phyloP scores from a whole-genome alignment of 2,888 invertebrate genomes.

The Epinotia nisella region DNA sequence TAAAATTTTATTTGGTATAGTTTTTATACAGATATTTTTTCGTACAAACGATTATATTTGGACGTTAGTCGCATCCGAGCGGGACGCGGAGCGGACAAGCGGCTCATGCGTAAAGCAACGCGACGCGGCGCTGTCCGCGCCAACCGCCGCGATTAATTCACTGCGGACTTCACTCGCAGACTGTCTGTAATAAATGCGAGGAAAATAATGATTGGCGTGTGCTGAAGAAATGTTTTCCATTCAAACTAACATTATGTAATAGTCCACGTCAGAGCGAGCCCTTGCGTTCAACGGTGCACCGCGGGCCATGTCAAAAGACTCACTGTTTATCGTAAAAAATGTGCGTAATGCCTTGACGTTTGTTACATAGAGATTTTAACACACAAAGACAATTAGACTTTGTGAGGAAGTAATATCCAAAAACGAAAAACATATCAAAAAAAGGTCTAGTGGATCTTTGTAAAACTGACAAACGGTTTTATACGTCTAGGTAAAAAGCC shows the following conservation, averaged over 20 bases:
- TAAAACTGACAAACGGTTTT: no score
- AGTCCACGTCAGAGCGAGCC: background rate
- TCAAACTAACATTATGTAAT: background rate
- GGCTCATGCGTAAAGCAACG: slow-evolving; percentile 29
- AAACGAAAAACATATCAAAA: no score
- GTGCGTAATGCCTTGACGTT: no score
- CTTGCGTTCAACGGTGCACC: background rate
- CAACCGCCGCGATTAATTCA: slow-evolving; percentile 32
- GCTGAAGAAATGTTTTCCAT: background rate
- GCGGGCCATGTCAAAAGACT: background rate
- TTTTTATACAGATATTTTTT: background rate
- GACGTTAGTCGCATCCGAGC: slow-evolving; percentile 10
- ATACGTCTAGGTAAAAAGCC: background rate
- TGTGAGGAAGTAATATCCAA: no score
- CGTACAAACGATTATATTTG: slow-evolving; percentile 4
- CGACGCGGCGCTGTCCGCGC: slow-evolving; percentile 25
- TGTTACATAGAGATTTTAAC: no score
- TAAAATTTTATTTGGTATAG: no score
- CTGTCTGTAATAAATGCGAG: slow-evolving; percentile 15
- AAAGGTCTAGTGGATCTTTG: no score
- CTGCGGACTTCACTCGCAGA: slow-evolving; percentile 30
- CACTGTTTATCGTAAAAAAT: no score
- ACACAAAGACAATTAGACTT: no score
- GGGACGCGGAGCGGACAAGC: slow-evolving; percentile 20
- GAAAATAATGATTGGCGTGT: slow-evolving; percentile 24